These are phyloP conservation scores for Lichenostomus cassidix DNA, from an alignment of 2,113 vertebrate species.

Conservation along the genomic window DNA sequence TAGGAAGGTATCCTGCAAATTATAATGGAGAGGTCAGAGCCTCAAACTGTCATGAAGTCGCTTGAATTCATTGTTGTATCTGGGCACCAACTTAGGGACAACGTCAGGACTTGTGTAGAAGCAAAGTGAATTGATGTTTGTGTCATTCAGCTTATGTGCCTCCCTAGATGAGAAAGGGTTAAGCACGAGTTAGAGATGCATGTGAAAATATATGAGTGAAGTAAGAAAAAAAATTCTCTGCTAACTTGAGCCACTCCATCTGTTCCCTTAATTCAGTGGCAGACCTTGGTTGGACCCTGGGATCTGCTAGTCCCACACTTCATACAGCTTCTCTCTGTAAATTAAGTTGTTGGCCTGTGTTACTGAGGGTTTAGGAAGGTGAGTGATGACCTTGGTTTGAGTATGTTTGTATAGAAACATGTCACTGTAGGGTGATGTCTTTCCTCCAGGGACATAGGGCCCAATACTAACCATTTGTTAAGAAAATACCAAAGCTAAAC, in stretches of 20 bases:
- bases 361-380: conserved; percentile 72
- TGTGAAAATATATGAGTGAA: conserved; percentile 49
- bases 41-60: not conserved
- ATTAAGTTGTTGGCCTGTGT: conserved; percentile 67
- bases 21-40: not conserved
- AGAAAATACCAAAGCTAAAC: conserved; percentile 72
- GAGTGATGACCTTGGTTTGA: conserved; percentile 74
- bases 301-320: conserved; percentile 48
- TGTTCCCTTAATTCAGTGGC: conserved; percentile 64
- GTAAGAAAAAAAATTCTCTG: conserved; percentile 31
- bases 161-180: conserved; percentile 38
- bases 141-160: not conserved
- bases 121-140: not conserved
- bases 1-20: not conserved
- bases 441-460: conserved; percentile 67
- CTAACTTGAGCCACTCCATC: conserved; percentile 68
- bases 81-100: not conserved
- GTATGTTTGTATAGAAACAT: conserved; percentile 78
- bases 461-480: conserved; percentile 75
- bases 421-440: conserved; percentile 77
- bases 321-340: conserved; percentile 48
- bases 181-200: conserved; percentile 13
- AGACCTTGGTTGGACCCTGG: conserved; percentile 50
- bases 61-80: not conserved
- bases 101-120: not conserved